Evolutionary conservation across 2,888 invertebrate genomes (phyloP), one percentile per base, ranked within the genome.

Genomic region (Agrotis exclamationis): DNA sequence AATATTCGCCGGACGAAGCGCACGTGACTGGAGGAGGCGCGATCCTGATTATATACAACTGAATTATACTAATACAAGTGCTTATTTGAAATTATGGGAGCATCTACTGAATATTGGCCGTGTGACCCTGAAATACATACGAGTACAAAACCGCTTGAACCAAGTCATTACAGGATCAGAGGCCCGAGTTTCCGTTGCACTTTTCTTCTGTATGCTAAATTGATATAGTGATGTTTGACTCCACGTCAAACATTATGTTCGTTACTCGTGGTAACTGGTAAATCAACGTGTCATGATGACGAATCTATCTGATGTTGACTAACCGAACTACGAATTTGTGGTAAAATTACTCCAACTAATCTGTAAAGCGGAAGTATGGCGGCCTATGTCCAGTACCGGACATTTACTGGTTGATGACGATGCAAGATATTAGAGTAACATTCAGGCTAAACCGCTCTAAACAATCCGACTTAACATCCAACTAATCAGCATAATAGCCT

Each of bases 1-100:
- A 83, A 89, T 88, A 87, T 85, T 79, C 83, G 80, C 79, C 75
- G 81, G 79, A 73, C 76, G 53, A 68, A n/a, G 70, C 65, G 80
- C 78, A 83, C 82, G 81, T 77, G 72, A 79, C 74, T 72, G 60
- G 68, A 71, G 47, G 74, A 66, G 65, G 66, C 63, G 68, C 69
- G 63, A 70, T 69, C 72, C 62, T 56, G 72, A 79, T 75, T 58
- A 54, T 58, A 68, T 51, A 79, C 67, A 68, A 68, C 69, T 56
- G 59, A 67, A 81, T 81, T 76, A 63, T 62, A 57, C 69, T 50
- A 74, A 80, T 76, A 70, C 50, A 70, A 57, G 56, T 24, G 70
- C 24, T 60, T 74, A 54, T 70, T 66, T 79, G 22, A 66, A 76
- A 76, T 70, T 51, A 63, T 54, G 39, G 33, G 59, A 60, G 51